Evolutionary conservation across 2,797 vertebrate species (phyloP).

Genomic region (Paguma larvata): DNA sequence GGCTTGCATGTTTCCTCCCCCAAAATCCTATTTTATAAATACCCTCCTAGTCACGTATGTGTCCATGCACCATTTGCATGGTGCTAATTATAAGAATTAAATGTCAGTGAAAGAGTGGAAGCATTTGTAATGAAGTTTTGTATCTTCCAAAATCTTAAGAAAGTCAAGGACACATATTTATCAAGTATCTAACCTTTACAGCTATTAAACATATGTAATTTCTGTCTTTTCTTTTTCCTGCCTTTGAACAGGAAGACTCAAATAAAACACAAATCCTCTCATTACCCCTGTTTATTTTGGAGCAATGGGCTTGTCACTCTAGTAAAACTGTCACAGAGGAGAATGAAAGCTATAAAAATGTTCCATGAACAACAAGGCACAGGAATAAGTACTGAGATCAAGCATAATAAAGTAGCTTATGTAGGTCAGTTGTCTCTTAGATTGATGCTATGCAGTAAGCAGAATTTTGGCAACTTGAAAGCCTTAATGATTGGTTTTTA

Average conservation of each 20-base stretch:
- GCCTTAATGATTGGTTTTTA: not conserved
- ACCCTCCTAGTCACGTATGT: not conserved
- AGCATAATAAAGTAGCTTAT: not conserved
- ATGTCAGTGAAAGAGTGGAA: not conserved
- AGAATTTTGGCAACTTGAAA: conserved; percentile 51
- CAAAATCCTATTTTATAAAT: not conserved
- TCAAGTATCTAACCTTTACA: not conserved
- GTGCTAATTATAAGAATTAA: conserved; percentile 38
- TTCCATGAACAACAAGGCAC: conserved; percentile 1
- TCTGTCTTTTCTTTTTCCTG: conserved; percentile 23
- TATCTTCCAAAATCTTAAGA: conserved; percentile 44
- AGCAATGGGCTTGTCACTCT: conserved; percentile 10
- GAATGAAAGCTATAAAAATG: conserved; percentile 65
- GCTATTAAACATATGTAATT: conserved; percentile 29
- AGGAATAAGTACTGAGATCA: conserved; percentile 48
- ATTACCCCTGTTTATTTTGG: conserved; percentile 54
- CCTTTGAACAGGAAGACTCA: conserved; percentile 52
- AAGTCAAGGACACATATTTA: conserved; percentile 18
- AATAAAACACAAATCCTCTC: conserved; percentile 40
- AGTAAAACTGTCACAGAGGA: conserved; percentile 63
- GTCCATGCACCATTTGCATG: not conserved
- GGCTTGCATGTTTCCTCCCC: not conserved
- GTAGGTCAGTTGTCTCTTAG: conserved; percentile 38
- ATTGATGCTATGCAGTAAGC: conserved; percentile 37
- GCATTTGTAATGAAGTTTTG: conserved; percentile 18